Base-by-base conservation (phyloP, 92 coral and sea anemone genomes). In the Parazoanthus swiftii region DNA sequence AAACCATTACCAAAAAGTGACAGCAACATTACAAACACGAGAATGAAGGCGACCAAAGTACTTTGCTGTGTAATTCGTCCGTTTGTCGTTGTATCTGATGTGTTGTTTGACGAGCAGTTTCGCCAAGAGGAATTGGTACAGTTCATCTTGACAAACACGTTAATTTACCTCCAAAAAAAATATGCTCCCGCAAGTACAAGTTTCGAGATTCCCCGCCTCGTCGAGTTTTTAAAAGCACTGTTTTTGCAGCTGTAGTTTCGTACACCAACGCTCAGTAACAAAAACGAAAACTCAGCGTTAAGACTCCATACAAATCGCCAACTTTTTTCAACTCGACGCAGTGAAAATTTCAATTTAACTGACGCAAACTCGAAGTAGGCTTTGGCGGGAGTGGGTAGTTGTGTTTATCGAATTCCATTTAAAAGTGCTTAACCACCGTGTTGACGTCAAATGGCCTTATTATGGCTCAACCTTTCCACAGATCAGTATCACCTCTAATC, bases 1-100 rank as follows among this genome's bases (percentile, higher is more conserved):
- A 95, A 81, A 54, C 91, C 89, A 81, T 95, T 95, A 13, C 98
- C 96, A 56, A 90, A 95, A 59, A 95, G 79, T 1, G 96, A 90
- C 80, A 91, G 43, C 33, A 92, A 73, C 87, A 95, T 93, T n/a
- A 89, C 86, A 21, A 86, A 43, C 54, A 89, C 85, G 16, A 95
- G 88, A 29, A 71, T 73, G 13, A 71, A 21, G 25, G 79, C 79
- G 13, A 33, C 87, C 9, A 84, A 39, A 42, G 65, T 14, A 36
- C 79, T 71, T 44, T 84, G 79, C 21, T 77, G 66, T 15, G 77
- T 70, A 36, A 26, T 72, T 26, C 42, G 66, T 29, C 25, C 68
- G 48, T 50, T 36, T 14, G 3, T 21, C 15, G 29, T 81, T 81
- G 43, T 81, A 38, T 81, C 46, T 4, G 82, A n/a, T n/a, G 50